Conservation (phyloP, 2,797 vertebrate species). For the Chrysocyon brachyurus region DNA sequence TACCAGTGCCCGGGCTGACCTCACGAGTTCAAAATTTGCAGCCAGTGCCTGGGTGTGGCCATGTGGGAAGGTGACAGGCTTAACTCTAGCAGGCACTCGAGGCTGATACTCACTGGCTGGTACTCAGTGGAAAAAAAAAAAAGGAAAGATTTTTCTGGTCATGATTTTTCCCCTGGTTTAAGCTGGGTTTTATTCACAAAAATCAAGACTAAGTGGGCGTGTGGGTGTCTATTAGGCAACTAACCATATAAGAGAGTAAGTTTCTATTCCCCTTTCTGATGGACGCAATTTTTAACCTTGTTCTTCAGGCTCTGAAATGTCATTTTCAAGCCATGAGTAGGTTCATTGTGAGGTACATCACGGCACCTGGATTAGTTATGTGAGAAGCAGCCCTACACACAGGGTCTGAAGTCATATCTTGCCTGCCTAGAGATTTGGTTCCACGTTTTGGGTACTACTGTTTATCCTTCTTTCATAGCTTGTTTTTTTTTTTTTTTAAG, state of each 20-base stretch:
- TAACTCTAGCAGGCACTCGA: neutral
- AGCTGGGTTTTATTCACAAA: neutral
- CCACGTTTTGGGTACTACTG: neutral
- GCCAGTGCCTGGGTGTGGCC: neutral
- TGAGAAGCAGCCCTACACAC: accelerated
- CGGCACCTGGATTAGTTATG: accelerated
- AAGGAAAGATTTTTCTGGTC: neutral
- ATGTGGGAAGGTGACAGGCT: neutral
- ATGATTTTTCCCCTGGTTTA: neutral
- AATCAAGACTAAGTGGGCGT: neutral
- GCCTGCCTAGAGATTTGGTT: neutral
- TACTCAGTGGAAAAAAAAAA: neutral
- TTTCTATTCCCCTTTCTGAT: neutral
- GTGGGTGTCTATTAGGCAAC: neutral
- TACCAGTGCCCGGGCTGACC: slow-evolving; percentile 33
- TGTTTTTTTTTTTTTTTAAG: too few species aligned
- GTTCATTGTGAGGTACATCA: neutral
- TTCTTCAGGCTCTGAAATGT: neutral
- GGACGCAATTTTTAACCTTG: neutral
- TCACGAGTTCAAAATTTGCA: accelerated
- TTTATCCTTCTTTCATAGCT: neutral
- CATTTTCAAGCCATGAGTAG: neutral
- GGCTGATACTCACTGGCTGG: neutral
- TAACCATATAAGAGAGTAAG: too few species aligned
- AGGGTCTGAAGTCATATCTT: neutral